Evolutionary conservation across 2,888 invertebrate genomes (phyloP).

Genomic region (Matsumyia berberina): DNA sequence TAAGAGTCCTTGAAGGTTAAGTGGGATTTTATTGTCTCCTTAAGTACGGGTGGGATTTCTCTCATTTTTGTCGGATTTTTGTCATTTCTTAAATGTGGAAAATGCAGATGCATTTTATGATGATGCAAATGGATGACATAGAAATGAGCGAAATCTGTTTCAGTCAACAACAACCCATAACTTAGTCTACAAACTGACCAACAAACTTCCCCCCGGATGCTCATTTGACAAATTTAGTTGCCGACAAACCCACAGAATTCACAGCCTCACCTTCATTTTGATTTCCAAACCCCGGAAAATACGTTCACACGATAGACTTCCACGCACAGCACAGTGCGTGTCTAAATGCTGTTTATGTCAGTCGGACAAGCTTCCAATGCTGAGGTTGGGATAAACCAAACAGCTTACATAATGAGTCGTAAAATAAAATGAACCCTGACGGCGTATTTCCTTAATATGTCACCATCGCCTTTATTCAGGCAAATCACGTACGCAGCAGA

Average conservation of each 20-base stretch:
- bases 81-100: slow-evolving; percentile 6
- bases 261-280: neutral
- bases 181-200: too few relatives aligned
- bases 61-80: neutral
- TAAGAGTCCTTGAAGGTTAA: slow-evolving; percentile 61
- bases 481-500: slow-evolving; percentile 46
- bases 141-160: too few relatives aligned
- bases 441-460: slow-evolving; percentile 46
- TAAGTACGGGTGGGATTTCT: slow-evolving; percentile 19
- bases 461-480: slow-evolving; percentile 28
- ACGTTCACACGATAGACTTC: slow-evolving; percentile 1
- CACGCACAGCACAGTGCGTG: slow-evolving; percentile 24
- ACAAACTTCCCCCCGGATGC: too few relatives aligned
- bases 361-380: slow-evolving; percentile 28
- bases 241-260: too few relatives aligned
- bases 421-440: slow-evolving; percentile 49
- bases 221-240: too few relatives aligned
- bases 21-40: slow-evolving; percentile 53
- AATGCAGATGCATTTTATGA: slow-evolving; percentile 5
- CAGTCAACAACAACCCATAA: too few relatives aligned
- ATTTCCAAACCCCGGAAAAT: neutral
- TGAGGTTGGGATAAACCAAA: slow-evolving; percentile 39
- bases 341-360: slow-evolving; percentile 28
- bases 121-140: neutral
- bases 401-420: slow-evolving; percentile 47